Base-by-base conservation (phyloP, 2,113 vertebrate genomes). In the Dipodomys spectabilis region DNA sequence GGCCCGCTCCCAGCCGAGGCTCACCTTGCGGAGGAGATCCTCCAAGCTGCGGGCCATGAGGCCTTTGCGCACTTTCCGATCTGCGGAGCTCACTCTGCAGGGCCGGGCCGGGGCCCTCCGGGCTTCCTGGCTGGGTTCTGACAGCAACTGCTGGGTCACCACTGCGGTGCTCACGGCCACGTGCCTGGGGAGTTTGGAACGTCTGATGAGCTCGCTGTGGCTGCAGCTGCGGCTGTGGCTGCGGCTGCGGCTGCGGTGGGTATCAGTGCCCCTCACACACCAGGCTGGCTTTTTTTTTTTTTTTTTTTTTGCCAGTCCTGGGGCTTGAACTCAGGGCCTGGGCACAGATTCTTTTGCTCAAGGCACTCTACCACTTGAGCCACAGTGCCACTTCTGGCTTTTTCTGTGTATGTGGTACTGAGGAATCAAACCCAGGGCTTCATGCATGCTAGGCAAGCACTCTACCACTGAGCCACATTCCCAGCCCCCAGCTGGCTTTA, bases 21-120 rank as follows among this genome's bases (percentile, higher is more conserved):
- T 98, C 88, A 99, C 99, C 99, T 99, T 99, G 96, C 78, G 86
- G 13, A 98, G 95, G 82, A 99, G 98, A 89, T 99, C 99, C 0
- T 90, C 71, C 0, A 99, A 97, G 18, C 97, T 95, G 1, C 97
- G 96, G 0, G 99, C 98, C 97, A 98, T 98, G 82, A 99, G 28
- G 5, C 99, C 99, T 93, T 99, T 99, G 78, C 98, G 98, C 83
- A 98, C 4, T 19, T 98, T 98, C 71, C 99, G 98, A 79, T 99
- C 98, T 0, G 97, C 98, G 12, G 98, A 99, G 77, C 98, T 98
- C 45, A 99, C 98, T 0, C 98, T 98, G 82, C 96, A 99, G 86
- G 99, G 99, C 69, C 97, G 98, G 2, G 97, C 96, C 0, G 49
- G 49, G 8, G 49, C 49, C 49, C 68, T 96, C 68, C 74, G 32